Evolutionary conservation across 2,888 invertebrate genomes (phyloP), one percentile per base, ranked within the genome.

Genomic region (Callyntrura guangdongensis): DNA sequence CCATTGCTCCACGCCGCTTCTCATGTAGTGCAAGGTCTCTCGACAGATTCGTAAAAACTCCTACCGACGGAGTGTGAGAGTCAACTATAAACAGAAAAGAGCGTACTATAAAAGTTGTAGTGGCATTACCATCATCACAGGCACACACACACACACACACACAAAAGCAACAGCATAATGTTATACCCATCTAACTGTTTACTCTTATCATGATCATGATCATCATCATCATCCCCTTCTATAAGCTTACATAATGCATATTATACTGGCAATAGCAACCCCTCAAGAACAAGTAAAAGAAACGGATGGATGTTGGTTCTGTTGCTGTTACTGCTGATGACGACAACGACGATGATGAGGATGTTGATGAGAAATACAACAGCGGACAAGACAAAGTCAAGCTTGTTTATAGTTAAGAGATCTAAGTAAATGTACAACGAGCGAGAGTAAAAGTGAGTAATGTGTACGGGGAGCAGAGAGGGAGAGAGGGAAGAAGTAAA

Each of bases 381-480:
- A 83, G 82, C 87, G 61, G 88, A 89, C 89, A 89, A 84, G 84
- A 89, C 83, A 89, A 84, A 89, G 89, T 89, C 89, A 89, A 74
- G 82, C 89, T 89, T 89, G 83, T 89, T 89, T 89, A 83, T 87
- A 81, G 87, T 87, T 87, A 81, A 87, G 69, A 86, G 79, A 79
- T 77, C 77, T 67, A 79, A 79, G 49, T 79, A 79, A 79, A 61
- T 77, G 74, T 64, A 77, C 45, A 85, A 67, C 79, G n/a, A 83
- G 61, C 45, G 6, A 79, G 47, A 77, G 49, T 20, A 47, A 36
- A 53, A 25, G 56, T 47, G 20, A n/a, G 59, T 36, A 36, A 36
- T 36, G 36, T 36, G 36, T 36, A 36, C 36, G 6, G 36, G 36
- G 36, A 36, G 36, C 36, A 4, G 36, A 36, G 36, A 36, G 77